These are phyloP conservation scores for Rhyacophila brunnea DNA, from an alignment of 1,140 invertebrate species.

Conservation along the genomic window DNA sequence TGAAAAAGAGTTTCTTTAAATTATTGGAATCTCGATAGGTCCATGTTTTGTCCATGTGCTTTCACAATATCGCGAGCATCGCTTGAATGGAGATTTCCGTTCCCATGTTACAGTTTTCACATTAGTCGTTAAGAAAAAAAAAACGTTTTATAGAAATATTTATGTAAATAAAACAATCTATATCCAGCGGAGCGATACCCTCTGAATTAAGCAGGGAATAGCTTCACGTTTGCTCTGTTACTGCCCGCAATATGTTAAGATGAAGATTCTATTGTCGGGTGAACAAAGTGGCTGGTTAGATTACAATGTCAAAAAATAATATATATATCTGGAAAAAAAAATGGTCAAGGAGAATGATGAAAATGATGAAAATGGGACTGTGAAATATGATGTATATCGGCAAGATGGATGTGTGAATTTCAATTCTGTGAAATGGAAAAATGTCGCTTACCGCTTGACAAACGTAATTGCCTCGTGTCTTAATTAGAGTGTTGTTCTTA, in stretches of 20 bases:
- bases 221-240: constrained; percentile 20
- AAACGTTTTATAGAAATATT: constrained; percentile 34
- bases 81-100: constrained; percentile 11
- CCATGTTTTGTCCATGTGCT: constrained; percentile 21
- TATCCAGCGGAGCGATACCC: constrained; percentile 12
- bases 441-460: constrained; percentile 36
- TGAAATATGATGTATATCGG: too few species aligned
- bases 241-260: constrained; percentile 12
- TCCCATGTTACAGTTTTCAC: constrained; percentile 28
- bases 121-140: constrained; percentile 29
- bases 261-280: too few species aligned
- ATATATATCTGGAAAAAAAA: too few species aligned
- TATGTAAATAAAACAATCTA: constrained; percentile 31
- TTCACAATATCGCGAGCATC: constrained; percentile 18
- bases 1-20: too few species aligned
- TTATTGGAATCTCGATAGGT: constrained; percentile 12
- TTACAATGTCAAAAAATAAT: too few species aligned
- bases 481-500: constrained; percentile 36
- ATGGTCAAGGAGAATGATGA: too few species aligned
- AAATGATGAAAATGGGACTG: too few species aligned
- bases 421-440: constrained; percentile 24
- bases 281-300: too few species aligned
- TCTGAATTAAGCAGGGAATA: background rate
- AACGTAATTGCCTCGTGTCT: constrained; percentile 37
- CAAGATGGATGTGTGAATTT: constrained; percentile 6